Percentiles rank a stretch among this genome's conserved stretches.
phyloP scores from a whole-genome alignment of 2,888 invertebrate genomes.

The Linnaemya vulpina region DNA sequence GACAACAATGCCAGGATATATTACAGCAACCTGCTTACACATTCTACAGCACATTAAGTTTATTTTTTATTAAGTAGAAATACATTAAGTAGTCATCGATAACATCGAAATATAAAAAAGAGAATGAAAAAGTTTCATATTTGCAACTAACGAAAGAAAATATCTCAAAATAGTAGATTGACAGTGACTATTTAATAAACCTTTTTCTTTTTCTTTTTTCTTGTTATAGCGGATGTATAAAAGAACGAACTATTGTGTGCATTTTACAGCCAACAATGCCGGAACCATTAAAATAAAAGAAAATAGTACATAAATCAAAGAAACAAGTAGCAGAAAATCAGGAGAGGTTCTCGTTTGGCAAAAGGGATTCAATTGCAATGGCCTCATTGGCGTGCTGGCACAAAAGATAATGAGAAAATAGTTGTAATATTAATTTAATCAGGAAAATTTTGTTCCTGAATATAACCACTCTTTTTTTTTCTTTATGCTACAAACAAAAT shows the following conservation, averaged over 20 bases:
- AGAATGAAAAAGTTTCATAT: not conserved
- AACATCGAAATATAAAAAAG: not conserved
- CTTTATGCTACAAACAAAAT: too few relatives aligned
- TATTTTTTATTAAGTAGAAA: slow-evolving; percentile 6
- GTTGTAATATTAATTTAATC: too few relatives aligned
- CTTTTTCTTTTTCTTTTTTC: not conserved
- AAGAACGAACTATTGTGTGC: slow-evolving; percentile 19
- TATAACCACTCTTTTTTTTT: too few relatives aligned
- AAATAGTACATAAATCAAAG: not conserved
- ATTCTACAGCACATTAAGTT: not conserved
- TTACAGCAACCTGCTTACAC: not conserved
- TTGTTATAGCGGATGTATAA: not conserved
- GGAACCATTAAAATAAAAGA: slow-evolving; percentile 14
- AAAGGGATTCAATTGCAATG: too few relatives aligned
- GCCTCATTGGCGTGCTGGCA: too few relatives aligned
- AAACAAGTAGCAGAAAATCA: not conserved
- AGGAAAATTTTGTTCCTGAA: too few relatives aligned
- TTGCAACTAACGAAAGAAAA: not conserved
- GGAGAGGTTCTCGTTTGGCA: too few relatives aligned
- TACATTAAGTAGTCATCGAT: slow-evolving; percentile 18
- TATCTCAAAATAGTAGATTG: not conserved
- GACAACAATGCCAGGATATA: slow-evolving; percentile 21
- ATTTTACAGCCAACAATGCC: slow-evolving; percentile 6
- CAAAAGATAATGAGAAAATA: too few relatives aligned
- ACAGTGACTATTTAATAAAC: not conserved